These are phyloP conservation scores for Thunnus thynnus DNA, from an alignment of 2,113 vertebrate species.

Conservation along the genomic window DNA sequence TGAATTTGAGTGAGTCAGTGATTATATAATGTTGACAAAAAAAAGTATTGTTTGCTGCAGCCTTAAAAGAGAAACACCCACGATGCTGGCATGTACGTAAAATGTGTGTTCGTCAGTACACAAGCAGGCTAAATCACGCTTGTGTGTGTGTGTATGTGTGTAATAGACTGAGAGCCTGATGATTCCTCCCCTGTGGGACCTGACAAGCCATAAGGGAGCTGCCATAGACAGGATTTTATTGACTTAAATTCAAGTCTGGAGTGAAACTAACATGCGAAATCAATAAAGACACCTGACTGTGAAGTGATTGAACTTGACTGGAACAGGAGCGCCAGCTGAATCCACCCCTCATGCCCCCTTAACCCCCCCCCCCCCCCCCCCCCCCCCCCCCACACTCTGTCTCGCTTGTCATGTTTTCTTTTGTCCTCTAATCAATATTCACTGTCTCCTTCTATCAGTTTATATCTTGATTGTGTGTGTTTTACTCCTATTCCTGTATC, in stretches of 20 bases:
- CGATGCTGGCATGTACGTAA: not conserved
- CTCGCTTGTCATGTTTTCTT: not conserved
- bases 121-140: not conserved
- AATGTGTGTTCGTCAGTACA: not conserved
- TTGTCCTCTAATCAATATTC: slow-evolving; percentile 25
- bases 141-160: not conserved
- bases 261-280: slow-evolving; percentile 33
- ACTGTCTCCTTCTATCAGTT: not conserved
- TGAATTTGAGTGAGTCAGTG: slow-evolving; percentile 22
- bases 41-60: slow-evolving; percentile 29
- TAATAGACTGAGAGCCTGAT: not conserved
- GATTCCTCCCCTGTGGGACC: not conserved
- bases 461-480: not conserved
- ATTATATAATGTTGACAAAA: slow-evolving; percentile 42
- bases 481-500: not conserved
- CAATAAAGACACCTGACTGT: slow-evolving; percentile 37
- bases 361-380: not conserved
- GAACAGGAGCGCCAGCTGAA: slow-evolving; percentile 13
- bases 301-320: slow-evolving; percentile 55
- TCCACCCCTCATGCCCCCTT: not conserved
- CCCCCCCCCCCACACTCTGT: not conserved
- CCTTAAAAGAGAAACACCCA: slow-evolving; percentile 23
- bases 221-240: slow-evolving; percentile 42
- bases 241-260: slow-evolving; percentile 22
- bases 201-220: slow-evolving; percentile 2